These are phyloP conservation scores for Caloenas nicobarica DNA, from an alignment of 2,113 vertebrate species.

Conservation along the genomic window DNA sequence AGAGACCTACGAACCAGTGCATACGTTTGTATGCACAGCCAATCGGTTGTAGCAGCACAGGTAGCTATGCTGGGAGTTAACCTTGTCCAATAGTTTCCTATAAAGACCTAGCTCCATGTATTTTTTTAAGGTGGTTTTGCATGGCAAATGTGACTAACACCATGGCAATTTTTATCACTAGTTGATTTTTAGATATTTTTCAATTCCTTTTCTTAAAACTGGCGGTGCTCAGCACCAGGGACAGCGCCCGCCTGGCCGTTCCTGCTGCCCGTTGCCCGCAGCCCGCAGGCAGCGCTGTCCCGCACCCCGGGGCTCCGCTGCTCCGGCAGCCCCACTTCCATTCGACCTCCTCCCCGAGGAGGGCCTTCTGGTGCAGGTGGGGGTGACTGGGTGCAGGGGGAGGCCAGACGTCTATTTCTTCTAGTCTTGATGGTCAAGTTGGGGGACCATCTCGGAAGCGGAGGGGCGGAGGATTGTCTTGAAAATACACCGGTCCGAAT, in stretches of 20 bases:
- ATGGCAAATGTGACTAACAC: background rate
- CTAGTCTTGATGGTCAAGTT: background rate
- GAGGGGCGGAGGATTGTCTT: background rate
- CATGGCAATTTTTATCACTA: background rate
- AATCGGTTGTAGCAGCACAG: background rate
- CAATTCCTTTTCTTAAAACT: no score
- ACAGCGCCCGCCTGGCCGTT: constrained; percentile 44
- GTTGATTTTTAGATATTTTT: background rate
- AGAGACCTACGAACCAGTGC: background rate
- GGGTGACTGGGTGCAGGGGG: no score
- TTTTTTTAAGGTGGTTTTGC: background rate
- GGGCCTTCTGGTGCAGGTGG: background rate
- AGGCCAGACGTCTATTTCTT: background rate
- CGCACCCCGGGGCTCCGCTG: rapidly evolving
- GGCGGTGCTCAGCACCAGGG: constrained; percentile 66
- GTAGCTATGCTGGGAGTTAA: background rate
- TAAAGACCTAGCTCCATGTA: background rate
- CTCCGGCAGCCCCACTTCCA: background rate
- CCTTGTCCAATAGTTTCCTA: background rate
- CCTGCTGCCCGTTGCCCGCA: background rate
- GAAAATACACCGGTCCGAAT: background rate
- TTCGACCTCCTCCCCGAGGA: background rate
- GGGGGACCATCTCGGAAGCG: background rate
- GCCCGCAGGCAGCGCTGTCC: background rate
- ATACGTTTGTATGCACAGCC: background rate